phyloP scores from a whole-genome alignment of 1,140 invertebrate species.

The Trichonephila inaurata region DNA sequence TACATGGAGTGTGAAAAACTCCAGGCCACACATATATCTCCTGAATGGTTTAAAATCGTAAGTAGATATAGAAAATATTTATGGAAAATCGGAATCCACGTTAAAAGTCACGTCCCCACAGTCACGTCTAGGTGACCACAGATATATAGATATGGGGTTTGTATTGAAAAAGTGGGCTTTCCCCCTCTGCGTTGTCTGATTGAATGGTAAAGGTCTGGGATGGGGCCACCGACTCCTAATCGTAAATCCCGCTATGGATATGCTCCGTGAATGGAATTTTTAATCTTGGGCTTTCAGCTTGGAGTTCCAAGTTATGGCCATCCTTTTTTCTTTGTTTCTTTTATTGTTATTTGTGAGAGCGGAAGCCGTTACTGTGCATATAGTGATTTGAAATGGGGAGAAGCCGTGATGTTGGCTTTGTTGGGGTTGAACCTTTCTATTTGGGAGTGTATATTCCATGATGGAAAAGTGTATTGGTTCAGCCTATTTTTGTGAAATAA shows the following conservation, averaged over 20 bases:
- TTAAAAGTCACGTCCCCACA: conserved; percentile 49
- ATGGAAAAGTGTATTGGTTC: no score
- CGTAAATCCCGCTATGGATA: conserved; percentile 73
- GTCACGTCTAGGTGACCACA: conserved; percentile 53
- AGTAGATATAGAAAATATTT: conserved; percentile 72
- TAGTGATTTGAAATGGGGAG: not conserved
- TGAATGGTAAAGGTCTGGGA: conserved; percentile 59
- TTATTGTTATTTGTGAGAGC: not conserved
- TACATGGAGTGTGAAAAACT: conserved; percentile 40
- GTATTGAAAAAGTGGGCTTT: conserved; percentile 6
- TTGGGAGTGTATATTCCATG: no score
- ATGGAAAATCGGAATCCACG: conserved; percentile 47
- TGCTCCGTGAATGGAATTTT: conserved; percentile 68
- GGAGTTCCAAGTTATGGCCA: conserved; percentile 4
- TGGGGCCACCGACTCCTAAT: conserved; percentile 15
- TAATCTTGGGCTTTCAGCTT: conserved; percentile 53
- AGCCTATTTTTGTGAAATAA: no score
- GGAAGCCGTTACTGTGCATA: not conserved
- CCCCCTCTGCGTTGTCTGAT: conserved; percentile 41
- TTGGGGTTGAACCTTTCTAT: not conserved
- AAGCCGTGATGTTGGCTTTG: not conserved
- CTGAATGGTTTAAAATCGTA: conserved; percentile 74
- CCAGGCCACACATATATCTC: conserved; percentile 46
- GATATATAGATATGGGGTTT: conserved; percentile 66
- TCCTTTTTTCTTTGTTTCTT: not conserved